phyloP scores from a whole-genome alignment of 1,140 invertebrate species.

The Archegozetes longisetosus region DNA sequence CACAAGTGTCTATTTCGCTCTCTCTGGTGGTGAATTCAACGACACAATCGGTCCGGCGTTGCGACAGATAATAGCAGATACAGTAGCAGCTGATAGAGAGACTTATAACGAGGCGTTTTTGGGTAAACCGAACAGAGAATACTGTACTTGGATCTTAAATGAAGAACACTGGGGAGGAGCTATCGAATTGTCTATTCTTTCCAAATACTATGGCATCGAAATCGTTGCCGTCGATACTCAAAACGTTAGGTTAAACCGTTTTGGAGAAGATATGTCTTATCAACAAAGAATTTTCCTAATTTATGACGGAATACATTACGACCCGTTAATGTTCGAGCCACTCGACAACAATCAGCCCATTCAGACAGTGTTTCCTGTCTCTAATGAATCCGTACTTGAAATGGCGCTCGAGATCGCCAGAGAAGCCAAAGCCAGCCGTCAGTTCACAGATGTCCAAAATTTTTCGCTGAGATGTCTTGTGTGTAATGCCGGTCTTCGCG shows the following conservation, averaged over 20 bases:
- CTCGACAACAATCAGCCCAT: conserved; percentile 30
- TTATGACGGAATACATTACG: conserved; percentile 93
- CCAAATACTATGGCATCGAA: conserved; percentile 70
- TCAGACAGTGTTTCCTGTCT: conserved; percentile 59
- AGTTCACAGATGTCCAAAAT: conserved; percentile 73
- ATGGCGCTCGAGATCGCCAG: conserved; percentile 65
- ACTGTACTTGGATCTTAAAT: conserved; percentile 67
- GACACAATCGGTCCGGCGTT: conserved; percentile 49
- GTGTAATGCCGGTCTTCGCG: conserved; percentile 53
- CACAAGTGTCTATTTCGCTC: conserved; percentile 57
- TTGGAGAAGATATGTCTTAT: conserved; percentile 82
- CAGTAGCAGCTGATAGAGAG: conserved; percentile 53
- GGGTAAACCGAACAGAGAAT: conserved; percentile 65
- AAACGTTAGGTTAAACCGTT: conserved; percentile 72
- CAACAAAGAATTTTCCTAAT: conserved; percentile 60
- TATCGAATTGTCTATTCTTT: conserved; percentile 80
- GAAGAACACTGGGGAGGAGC: conserved; percentile 71
- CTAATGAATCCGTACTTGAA: conserved; percentile 45
- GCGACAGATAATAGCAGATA: conserved; percentile 67
- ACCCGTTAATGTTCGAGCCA: conserved; percentile 72
- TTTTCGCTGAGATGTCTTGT: conserved; percentile 65
- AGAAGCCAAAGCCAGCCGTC: conserved; percentile 68
- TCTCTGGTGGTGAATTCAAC: conserved; percentile 54
- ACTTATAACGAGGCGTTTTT: conserved; percentile 71
- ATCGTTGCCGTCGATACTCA: conserved; percentile 85